Base-by-base conservation (phyloP, 1,140 invertebrate genomes). In the Cepaea nemoralis region DNA sequence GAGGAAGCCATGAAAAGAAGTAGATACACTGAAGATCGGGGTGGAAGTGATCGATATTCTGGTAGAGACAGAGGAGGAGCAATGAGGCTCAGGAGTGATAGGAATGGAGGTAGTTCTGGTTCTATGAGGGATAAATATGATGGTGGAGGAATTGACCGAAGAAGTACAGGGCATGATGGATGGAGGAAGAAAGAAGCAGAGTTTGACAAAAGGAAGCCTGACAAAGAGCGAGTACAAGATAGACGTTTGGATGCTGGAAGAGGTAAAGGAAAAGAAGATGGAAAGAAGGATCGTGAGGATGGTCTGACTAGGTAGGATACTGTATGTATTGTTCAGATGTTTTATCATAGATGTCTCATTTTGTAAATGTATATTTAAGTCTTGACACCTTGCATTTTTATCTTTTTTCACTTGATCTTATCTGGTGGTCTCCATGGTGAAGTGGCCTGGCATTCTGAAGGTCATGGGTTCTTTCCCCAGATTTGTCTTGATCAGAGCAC, bases 171-270 rank as follows among this genome's bases (percentile, higher is more conserved):
- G 24, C 33, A 35, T 24, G 75, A 63, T 63, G 24, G 50, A 59
- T 3, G 35, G 55, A 63, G 50, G 33, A 63, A 27, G 39, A 40
- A 63, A 12, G 50, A 63, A 10, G 71, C 42, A 42, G 75, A 77
- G 5, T 14, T 45, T 5, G 75, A 63, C 1, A 35, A 77, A 27
- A 77, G 33, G 59, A 63, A 19, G 50, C n/a, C 24, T 27, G 75
- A 77, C 5, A 55, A 55, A 55, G 45, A 76, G 55, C 27, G 75
- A 77, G 33, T 14, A 77, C 27, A 55, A 33, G 75, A 77, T 1
- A 77, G 50, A 63, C 45, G 50, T 33, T 14, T n/a, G 19, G 55
- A 59, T 48, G 37, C 39, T 35, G 75, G 31, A 1, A 77, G 33
- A 37, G 27, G 50, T 24, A 55, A 27, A 76, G 39, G 40, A 39